These are phyloP conservation scores for Falcunculus frontatus DNA, from an alignment of 2,113 vertebrate genomes.

Conservation along the genomic window DNA sequence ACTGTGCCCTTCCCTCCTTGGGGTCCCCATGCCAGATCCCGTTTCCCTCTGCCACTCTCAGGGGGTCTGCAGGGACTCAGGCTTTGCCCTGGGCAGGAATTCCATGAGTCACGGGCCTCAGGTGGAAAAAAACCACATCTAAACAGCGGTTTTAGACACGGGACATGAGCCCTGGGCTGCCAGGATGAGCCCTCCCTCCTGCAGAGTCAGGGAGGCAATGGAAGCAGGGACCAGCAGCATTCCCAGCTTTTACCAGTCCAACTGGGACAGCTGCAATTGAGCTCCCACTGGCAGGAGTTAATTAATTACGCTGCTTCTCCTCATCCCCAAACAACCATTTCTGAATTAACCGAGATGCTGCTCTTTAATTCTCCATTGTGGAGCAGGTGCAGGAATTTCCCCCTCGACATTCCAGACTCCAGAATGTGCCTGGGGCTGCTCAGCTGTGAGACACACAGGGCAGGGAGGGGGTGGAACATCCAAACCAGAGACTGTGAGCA, in stretches of 20 bases:
- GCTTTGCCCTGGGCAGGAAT: background rate
- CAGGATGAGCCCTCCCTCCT: background rate
- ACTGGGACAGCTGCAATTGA: background rate
- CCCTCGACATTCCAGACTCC: background rate
- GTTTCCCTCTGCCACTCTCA: accelerated
- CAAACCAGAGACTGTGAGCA: background rate
- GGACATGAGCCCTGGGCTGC: background rate
- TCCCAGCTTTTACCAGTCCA: background rate
- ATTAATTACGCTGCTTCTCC: background rate
- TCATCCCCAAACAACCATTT: background rate
- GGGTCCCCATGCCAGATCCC: background rate
- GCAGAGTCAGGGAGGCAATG: background rate
- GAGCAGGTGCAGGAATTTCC: background rate
- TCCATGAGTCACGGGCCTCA: accelerated
- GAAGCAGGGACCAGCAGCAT: background rate
- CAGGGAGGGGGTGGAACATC: background rate
- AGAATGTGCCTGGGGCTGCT: background rate
- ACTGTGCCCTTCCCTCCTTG: background rate
- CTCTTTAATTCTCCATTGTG: background rate
- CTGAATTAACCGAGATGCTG: background rate
- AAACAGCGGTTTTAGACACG: background rate
- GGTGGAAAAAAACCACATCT: background rate
- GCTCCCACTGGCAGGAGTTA: background rate
- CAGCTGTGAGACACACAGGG: accelerated
- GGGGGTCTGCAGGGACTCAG: background rate